Percentiles rank a stretch among this genome's conserved stretches.
Conservation (phyloP, 2,113 vertebrate species). For the Colistium nudipinnis region DNA sequence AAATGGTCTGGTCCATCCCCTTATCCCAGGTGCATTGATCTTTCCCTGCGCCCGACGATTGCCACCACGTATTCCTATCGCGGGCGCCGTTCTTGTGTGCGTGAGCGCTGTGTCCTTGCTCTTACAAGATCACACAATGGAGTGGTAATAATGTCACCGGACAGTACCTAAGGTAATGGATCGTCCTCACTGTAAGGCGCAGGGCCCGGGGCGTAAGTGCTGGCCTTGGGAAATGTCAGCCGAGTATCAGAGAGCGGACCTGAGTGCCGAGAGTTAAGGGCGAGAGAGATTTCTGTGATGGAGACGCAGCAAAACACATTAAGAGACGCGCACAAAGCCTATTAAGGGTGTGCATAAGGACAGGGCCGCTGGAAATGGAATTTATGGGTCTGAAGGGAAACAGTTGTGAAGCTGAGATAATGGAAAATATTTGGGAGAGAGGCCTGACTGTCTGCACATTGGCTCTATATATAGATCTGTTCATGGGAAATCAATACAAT, state of each 20-base stretch:
- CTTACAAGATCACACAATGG: slow-evolving; percentile 58
- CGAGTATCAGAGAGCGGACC: slow-evolving; percentile 53
- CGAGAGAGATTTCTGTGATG: slow-evolving; percentile 23
- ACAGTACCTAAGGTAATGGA: slow-evolving; percentile 68
- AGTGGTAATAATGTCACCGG: slow-evolving; percentile 68
- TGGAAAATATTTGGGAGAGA: slow-evolving; percentile 10
- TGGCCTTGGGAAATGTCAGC: slow-evolving; percentile 70
- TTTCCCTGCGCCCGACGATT: slow-evolving; percentile 35
- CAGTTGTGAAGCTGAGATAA: slow-evolving; percentile 26
- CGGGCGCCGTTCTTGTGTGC: slow-evolving; percentile 19
- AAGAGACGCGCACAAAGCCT: slow-evolving; percentile 20
- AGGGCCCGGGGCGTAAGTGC: slow-evolving; percentile 40
- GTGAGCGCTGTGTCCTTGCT: slow-evolving; percentile 48
- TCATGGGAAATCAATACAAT: slow-evolving; percentile 40
- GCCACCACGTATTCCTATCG: slow-evolving; percentile 34
- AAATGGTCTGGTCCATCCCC: slow-evolving; percentile 61
- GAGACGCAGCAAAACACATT: slow-evolving; percentile 51
- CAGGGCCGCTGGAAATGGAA: slow-evolving; percentile 11
- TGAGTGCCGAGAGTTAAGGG: slow-evolving; percentile 44
- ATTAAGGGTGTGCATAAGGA: slow-evolving; percentile 27
- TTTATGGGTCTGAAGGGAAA: slow-evolving; percentile 30
- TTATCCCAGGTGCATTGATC: slow-evolving; percentile 70
- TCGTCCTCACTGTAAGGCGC: slow-evolving; percentile 41
- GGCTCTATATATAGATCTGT: slow-evolving; percentile 28
- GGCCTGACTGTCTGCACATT: slow-evolving; percentile 12